Evolutionary conservation across 1,140 invertebrate genomes (phyloP), one percentile per base, ranked within the genome.

Genomic region (Nomia melanderi): DNA sequence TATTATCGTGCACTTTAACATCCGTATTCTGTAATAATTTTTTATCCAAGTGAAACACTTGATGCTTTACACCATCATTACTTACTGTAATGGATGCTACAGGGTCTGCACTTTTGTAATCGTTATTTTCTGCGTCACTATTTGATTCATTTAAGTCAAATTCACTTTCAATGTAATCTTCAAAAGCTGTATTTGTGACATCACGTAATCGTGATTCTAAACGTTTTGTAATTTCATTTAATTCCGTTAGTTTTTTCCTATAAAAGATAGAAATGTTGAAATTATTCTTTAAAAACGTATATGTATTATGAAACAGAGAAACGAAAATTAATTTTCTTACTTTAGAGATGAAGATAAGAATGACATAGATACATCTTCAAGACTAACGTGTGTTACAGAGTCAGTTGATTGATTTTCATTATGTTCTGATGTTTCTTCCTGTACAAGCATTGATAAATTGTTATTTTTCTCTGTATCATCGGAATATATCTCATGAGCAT

Each of bases 181-280:
- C 91, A 72, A 93, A 91, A 67, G 93, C 93, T 2, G 92, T 92
- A 14, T 90, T 91, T 6, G 94, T 94, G 1, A 95, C 93, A 78
- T 94, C 92, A 29, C 92, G 92, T 27, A 95, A 86, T 71, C 94
- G 92, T 11, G 92, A 91, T 53, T 93, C 89, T 33, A 95, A 79
- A 64, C 94, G 89, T 86, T 94, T 92, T 12, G 94, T 94, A 47
- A 95, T 95, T 88, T 94, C 93, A 80, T 95, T 93, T 23, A 95
- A 73, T 88, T 95, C 94, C 0, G 91, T 93, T 47, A 94, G 93
- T 90, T 95, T 95, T 78, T 94, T 90, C 80, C 94, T 95, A 33
- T 88, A 91, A 77, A 91, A 64, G 54, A 80, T 31, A 65, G 69
- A 56, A 70, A 60, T 54, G 63, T 54, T 25, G 41, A 7, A 4